These are phyloP conservation scores for Delichon dasypus DNA, from an alignment of 2,797 vertebrate genomes.

Conservation along the genomic window DNA sequence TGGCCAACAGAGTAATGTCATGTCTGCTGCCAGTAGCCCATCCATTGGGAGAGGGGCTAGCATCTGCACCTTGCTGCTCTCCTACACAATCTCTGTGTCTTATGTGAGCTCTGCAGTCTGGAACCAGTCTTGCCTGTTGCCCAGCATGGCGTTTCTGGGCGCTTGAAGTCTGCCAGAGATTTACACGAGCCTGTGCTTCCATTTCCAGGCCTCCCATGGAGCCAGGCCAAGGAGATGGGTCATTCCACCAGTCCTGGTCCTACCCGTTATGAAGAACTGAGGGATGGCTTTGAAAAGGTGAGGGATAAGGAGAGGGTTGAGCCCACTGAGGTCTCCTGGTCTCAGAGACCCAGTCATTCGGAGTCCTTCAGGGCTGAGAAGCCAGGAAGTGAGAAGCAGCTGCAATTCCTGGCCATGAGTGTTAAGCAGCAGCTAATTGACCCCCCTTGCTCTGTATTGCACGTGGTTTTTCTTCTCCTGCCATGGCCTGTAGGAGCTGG, in stretches of 20 bases:
- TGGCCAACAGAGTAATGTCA: not conserved
- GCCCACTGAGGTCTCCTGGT: not conserved
- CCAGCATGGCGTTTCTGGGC: not conserved
- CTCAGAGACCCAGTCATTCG: not conserved
- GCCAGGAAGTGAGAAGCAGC: not conserved
- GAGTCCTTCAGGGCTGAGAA: not conserved
- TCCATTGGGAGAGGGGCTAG: not conserved
- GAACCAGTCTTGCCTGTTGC: not conserved
- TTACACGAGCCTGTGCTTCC: not conserved
- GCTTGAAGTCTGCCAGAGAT: not conserved
- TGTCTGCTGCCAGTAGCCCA: not conserved
- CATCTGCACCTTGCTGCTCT: not conserved
- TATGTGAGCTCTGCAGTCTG: not conserved
- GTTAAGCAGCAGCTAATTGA: not conserved
- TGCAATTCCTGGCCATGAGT: not conserved
- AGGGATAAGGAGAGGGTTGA: not conserved
- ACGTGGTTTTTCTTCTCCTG: not conserved
- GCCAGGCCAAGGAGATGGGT: not conserved
- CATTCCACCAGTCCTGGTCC: not conserved
- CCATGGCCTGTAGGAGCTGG: not conserved
- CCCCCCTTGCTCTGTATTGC: not conserved
- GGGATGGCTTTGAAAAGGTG: constrained; percentile 54
- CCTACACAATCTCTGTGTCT: not conserved
- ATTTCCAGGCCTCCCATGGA: not conserved
- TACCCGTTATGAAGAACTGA: not conserved